Conservation (phyloP, 2,888 invertebrate species). For the Tinea semifulvella region DNA sequence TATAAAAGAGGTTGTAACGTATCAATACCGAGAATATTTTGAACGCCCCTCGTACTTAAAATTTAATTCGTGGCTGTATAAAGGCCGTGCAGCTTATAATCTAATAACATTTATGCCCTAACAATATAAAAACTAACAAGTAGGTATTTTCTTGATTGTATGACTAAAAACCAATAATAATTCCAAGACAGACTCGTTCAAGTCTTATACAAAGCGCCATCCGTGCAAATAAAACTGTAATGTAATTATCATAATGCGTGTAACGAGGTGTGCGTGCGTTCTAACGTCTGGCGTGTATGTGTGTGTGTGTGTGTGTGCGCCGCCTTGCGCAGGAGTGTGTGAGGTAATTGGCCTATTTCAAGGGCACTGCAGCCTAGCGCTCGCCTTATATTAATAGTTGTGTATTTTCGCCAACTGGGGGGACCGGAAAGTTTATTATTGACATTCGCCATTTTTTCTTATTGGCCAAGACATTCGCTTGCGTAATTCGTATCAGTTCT, state of each 20-base stretch:
- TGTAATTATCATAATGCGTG: constrained; percentile 47
- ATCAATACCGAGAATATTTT: too few relatives aligned
- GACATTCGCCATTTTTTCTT: constrained; percentile 51
- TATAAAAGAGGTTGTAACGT: too few relatives aligned
- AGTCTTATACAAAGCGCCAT: background rate
- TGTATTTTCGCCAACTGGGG: constrained; percentile 50
- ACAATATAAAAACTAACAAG: too few relatives aligned
- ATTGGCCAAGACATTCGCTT: background rate
- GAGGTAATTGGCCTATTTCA: constrained; percentile 64
- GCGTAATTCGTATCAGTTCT: constrained; percentile 27
- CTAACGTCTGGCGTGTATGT: constrained; percentile 24
- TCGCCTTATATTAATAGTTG: constrained; percentile 60
- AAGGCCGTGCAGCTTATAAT: too few relatives aligned
- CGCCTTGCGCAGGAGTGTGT: constrained; percentile 25
- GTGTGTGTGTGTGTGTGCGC: constrained; percentile 22
- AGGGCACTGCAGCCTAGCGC: constrained; percentile 58
- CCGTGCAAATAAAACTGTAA: constrained; percentile 53
- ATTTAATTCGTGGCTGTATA: too few relatives aligned
- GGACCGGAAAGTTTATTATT: constrained; percentile 56
- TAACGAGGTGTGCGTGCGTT: constrained; percentile 29
- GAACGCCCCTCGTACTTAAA: too few relatives aligned
- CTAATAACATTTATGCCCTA: too few relatives aligned
- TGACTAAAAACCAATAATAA: background rate
- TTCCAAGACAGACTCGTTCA: background rate
- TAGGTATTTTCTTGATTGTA: too few relatives aligned